A percentile compares a stretch with the other conserved stretches of the same genome.
phyloP scores from a whole-genome alignment of 2,113 vertebrate genomes.

The Numenius arquata region DNA sequence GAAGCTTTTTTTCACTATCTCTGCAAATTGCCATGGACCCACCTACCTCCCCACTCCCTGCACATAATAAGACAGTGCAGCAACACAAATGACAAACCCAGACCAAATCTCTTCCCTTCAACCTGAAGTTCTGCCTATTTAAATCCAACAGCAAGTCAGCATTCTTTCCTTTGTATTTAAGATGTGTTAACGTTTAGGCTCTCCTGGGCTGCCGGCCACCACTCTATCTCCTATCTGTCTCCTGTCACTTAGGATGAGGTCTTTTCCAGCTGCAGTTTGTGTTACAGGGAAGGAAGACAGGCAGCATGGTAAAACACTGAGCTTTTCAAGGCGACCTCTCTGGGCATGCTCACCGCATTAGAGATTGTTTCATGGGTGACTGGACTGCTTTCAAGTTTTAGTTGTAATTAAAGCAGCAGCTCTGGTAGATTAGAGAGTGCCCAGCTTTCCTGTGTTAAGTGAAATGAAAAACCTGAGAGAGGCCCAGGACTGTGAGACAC shows the following conservation, averaged over 20 bases:
- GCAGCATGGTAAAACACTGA: neutral
- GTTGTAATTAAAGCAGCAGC: conserved; percentile 34
- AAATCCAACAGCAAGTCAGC: neutral
- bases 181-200: neutral
- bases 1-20: neutral
- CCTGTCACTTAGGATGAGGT: neutral
- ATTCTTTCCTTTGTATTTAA: neutral
- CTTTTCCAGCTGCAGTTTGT: neutral
- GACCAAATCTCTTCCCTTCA: neutral
- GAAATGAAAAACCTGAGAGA: conserved; percentile 11
- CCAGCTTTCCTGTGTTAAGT: neutral
- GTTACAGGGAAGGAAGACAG: neutral
- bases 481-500: neutral
- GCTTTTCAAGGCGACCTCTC: neutral
- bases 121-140: neutral
- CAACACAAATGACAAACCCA: neutral
- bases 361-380: neutral
- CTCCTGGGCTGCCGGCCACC: neutral
- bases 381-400: conserved; percentile 20
- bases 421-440: neutral
- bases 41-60: neutral
- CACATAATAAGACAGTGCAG: neutral
- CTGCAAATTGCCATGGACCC: neutral
- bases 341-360: neutral
- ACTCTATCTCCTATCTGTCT: neutral